Conservation (phyloP, 2,888 invertebrate genomes). For the Trichopoda pennipes region DNA sequence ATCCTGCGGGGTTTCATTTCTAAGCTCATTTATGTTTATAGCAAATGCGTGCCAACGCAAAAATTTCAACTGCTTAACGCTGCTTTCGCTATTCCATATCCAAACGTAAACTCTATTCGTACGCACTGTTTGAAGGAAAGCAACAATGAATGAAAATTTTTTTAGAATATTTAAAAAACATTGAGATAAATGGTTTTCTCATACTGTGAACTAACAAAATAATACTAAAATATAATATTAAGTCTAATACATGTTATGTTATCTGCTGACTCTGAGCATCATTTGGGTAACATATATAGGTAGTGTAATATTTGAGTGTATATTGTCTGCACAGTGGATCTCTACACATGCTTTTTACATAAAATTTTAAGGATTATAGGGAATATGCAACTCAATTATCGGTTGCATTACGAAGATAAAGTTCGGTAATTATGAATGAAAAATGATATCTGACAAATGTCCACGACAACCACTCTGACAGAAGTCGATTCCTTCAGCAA, state of each 20-base stretch:
- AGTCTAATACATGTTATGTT: constrained; percentile 42
- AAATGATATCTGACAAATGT: no score
- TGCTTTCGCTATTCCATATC: background rate
- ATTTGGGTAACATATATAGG: constrained; percentile 26
- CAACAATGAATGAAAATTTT: constrained; percentile 59
- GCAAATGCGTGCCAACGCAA: constrained; percentile 80
- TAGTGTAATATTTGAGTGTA: background rate
- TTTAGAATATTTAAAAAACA: constrained; percentile 75
- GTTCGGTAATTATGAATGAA: no score
- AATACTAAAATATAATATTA: constrained; percentile 58
- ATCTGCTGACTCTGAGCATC: constrained; percentile 18
- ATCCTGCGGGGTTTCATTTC: constrained; percentile 80
- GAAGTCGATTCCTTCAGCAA: no score
- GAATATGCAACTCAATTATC: no score
- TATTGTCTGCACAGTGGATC: background rate
- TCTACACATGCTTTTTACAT: no score
- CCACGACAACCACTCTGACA: no score
- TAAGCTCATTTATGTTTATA: constrained; percentile 81
- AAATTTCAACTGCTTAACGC: constrained; percentile 66
- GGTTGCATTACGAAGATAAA: no score
- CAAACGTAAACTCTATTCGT: background rate
- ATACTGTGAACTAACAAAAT: constrained; percentile 67
- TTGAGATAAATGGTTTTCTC: constrained; percentile 64
- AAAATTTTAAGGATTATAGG: no score
- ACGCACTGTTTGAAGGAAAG: constrained; percentile 10